Conservation (phyloP, 2,113 vertebrate species). For the Catharus bicknelli region DNA sequence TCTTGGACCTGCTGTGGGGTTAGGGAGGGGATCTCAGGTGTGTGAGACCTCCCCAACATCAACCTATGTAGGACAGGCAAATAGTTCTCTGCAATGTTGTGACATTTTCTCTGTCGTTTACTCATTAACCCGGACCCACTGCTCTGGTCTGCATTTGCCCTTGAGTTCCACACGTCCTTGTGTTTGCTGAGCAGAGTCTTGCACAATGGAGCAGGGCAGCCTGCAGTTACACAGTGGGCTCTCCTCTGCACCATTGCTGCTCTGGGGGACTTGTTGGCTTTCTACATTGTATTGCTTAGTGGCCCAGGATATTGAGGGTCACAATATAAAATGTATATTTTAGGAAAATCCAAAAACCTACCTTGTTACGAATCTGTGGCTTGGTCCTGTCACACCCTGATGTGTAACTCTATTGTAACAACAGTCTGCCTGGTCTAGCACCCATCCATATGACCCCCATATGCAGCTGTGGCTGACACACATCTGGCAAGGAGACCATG, state of each 20-base stretch:
- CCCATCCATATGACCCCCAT: not conserved
- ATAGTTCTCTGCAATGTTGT: not conserved
- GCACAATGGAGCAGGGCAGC: not conserved
- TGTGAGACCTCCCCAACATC: not conserved
- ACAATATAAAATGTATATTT: not conserved
- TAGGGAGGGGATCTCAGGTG: not conserved
- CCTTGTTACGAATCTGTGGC: not conserved
- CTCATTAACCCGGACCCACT: not conserved
- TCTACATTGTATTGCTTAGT: not conserved
- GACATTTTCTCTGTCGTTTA: not conserved
- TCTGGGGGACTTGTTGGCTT: not conserved
- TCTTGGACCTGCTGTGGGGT: not conserved
- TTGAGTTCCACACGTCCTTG: rapidly evolving
- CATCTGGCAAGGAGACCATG: not conserved
- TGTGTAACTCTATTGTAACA: not conserved
- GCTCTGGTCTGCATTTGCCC: not conserved
- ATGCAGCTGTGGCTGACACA: not conserved
- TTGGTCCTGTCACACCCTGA: not conserved
- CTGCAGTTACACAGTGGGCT: not conserved
- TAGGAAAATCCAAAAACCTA: not conserved
- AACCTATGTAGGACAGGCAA: not conserved
- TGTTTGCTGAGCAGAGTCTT: not conserved
- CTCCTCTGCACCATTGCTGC: not conserved
- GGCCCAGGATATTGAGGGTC: not conserved
- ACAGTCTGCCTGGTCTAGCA: not conserved